phyloP scores from a whole-genome alignment of 2,113 vertebrate genomes.

The Boleophthalmus pectinirostris region DNA sequence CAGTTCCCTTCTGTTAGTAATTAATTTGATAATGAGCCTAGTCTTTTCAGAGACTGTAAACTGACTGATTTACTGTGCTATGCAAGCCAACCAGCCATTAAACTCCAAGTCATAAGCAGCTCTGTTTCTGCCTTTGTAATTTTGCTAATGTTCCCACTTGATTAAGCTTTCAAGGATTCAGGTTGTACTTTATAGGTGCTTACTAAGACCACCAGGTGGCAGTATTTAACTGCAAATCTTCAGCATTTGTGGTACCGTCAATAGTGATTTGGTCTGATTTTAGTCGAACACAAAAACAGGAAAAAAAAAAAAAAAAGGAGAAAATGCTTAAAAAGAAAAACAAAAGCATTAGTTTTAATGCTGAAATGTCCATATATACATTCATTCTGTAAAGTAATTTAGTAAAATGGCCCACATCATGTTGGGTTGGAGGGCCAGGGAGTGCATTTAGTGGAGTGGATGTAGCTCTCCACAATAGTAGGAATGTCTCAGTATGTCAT shows the following conservation, averaged over 20 bases:
- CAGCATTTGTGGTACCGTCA: not conserved
- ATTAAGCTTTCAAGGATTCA: too few relatives aligned
- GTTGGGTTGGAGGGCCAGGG: constrained; percentile 28
- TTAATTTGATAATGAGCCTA: not conserved
- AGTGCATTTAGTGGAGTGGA: constrained; percentile 27
- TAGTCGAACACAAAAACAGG: not conserved
- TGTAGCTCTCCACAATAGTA: constrained; percentile 51
- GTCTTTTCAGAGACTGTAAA: not conserved
- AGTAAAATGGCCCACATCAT: not conserved
- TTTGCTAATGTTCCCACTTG: not conserved
- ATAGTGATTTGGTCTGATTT: not conserved
- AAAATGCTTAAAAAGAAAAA: not conserved
- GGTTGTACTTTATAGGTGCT: not conserved
- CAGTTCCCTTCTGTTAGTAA: not conserved
- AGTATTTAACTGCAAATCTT: constrained; percentile 49
- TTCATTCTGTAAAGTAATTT: not conserved
- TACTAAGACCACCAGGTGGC: constrained; percentile 56
- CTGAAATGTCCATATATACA: not conserved
- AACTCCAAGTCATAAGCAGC: not conserved
- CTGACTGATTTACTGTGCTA: too few relatives aligned
- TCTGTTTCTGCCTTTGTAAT: not conserved
- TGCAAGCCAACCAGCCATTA: not conserved
- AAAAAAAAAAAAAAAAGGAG: not conserved
- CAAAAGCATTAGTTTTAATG: too few relatives aligned
- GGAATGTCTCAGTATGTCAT: constrained; percentile 66